Base-by-base conservation (phyloP, 2,888 invertebrate genomes). In the Stenotaenia linearis region DNA sequence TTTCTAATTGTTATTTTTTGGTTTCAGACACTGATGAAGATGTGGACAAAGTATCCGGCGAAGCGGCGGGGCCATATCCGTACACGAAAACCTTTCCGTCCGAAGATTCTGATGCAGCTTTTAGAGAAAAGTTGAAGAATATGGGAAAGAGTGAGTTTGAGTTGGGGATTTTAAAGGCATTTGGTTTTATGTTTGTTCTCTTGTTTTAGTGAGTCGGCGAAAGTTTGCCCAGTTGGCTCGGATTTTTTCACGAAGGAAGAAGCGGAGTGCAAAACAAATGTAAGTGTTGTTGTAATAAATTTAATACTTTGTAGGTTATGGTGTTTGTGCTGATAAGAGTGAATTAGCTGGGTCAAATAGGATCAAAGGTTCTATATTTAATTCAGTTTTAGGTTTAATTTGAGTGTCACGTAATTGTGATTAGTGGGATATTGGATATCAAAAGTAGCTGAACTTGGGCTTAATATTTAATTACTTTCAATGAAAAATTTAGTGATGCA, bases 151-250 rank as follows among this genome's bases (percentile, higher is more conserved):
- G 91, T 91, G 86, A 87, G 88, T 74, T 61, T 81, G 2, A 25
- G 45, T 80, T 28, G 12, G 75, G 30, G 75, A 75, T 32, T 56
- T 4, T 56, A 5, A 56, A 21, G 56, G 23, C n/a, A n/a, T n/a
- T n/a, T n/a, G n/a, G n/a, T n/a, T n/a, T n/a, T n/a, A n/a, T n/a
- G n/a, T n/a, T n/a, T 56, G 18, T 6, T 77, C 80, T 81, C 78
- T 56, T 79, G 4, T 87, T 87, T 9, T 86, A 91, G 91, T 91
- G 82, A 93, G 93, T 7, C 90, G 92, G 81, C 92, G 92, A 85
- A 93, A 93, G 86, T 93, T 93, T 86, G 90, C 92, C 25, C 93
- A 93, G 86, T 87, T 93, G 82, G 92, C 93, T 7, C 89, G 91
- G 81, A 91, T 93, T 83, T 93, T 93, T 85, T 91, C 91, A 9